Conservation (phyloP, 2,113 vertebrate genomes). For the Suricata suricatta region DNA sequence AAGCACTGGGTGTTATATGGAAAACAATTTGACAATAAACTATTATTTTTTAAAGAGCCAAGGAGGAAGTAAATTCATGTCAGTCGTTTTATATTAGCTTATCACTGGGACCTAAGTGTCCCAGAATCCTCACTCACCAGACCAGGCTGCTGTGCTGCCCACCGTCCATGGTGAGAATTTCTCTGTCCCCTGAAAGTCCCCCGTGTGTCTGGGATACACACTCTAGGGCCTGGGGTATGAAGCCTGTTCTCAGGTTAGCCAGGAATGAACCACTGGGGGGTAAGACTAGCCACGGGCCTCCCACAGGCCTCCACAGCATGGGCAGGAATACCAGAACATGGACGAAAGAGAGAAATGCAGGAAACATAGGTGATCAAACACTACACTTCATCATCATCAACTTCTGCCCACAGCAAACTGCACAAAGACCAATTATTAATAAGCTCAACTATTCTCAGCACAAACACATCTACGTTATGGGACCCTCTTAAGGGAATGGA, state of each 20-base stretch:
- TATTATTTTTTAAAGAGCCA: no score
- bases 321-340: rapidly evolving
- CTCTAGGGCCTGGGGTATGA: neutral
- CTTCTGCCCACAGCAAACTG: neutral
- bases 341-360: neutral
- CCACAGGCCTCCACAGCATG: rapidly evolving
- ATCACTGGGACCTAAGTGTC: neutral
- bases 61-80: neutral
- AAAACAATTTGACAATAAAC: no score
- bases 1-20: no score
- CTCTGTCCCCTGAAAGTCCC: neutral
- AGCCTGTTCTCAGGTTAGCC: neutral
- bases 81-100: no score
- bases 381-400: neutral
- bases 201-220: neutral
- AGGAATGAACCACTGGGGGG: neutral
- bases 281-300: neutral
- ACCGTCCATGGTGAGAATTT: neutral
- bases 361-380: rapidly evolving
- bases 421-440: neutral
- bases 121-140: neutral
- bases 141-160: rapidly evolving
- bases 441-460: neutral
- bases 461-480: neutral
- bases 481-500: neutral